Evolutionary conservation across 2,888 invertebrate genomes (phyloP).

Genomic region (Digitonthophagus gazella): DNA sequence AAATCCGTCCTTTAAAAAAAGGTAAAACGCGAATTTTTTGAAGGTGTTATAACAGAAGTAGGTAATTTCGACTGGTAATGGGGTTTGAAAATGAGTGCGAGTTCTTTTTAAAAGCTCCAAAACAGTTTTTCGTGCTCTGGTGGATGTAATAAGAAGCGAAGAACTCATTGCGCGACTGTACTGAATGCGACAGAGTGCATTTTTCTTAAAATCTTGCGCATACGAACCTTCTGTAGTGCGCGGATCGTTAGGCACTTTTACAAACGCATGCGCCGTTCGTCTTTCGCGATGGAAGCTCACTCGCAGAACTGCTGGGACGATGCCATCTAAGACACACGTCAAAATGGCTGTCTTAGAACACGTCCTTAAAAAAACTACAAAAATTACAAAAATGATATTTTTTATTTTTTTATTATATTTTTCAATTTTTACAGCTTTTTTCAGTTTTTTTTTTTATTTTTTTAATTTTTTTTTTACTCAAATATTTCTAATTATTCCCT

Average conservation of each 20-base stretch:
- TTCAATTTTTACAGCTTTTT: background rate
- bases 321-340: conserved; percentile 29
- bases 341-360: conserved; percentile 29
- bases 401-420: conserved; percentile 18
- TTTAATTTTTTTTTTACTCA: background rate
- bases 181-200: conserved; percentile 51
- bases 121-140: background rate
- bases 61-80: background rate
- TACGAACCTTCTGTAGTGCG: conserved; percentile 47
- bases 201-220: conserved; percentile 53
- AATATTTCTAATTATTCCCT: too few relatives aligned
- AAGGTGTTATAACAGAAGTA: background rate
- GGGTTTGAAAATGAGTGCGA: background rate
- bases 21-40: background rate
- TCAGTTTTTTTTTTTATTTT: background rate
- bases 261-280: conserved; percentile 43
- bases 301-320: conserved; percentile 13
- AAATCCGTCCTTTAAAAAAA: background rate
- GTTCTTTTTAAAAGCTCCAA: background rate
- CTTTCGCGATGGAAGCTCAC: conserved; percentile 7
- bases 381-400: conserved; percentile 22
- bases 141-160: conserved; percentile 25
- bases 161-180: conserved; percentile 48
- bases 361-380: conserved; percentile 26
- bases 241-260: conserved; percentile 50